Conservation (phyloP, 2,113 vertebrate genomes). For the Nicator chloris region DNA sequence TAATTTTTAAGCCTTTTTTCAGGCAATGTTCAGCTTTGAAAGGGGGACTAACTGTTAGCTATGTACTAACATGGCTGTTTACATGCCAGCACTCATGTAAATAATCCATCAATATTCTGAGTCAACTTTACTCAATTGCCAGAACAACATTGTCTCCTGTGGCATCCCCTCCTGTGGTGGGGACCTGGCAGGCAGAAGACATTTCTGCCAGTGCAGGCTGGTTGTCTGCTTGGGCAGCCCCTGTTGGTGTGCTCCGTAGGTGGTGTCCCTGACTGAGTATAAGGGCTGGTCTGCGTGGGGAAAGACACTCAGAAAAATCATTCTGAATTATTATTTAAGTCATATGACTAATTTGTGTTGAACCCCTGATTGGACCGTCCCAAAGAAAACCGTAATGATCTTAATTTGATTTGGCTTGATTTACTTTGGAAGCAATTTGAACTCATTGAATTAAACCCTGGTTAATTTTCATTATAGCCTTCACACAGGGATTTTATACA, state of each 20-base stretch:
- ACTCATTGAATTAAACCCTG: not conserved
- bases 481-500: not conserved
- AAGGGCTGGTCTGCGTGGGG: not conserved
- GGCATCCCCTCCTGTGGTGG: not conserved
- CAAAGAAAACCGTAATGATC: not conserved
- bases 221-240: not conserved
- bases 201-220: not conserved
- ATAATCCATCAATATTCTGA: not conserved
- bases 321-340: not conserved
- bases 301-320: not conserved
- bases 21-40: not conserved
- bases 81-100: not conserved
- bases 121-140: not conserved
- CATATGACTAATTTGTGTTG: not conserved
- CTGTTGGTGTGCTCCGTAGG: rapidly evolving
- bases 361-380: not conserved
- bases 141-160: not conserved
- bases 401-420: conserved; percentile 26
- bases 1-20: not conserved
- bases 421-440: conserved; percentile 1
- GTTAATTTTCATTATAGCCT: conserved; percentile 32
- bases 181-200: not conserved
- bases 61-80: too few species aligned
- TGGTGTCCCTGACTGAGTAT: not conserved
- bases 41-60: not conserved